Evolutionary conservation across 2,113 vertebrate species (phyloP).

Genomic region (Chionomys nivalis): DNA sequence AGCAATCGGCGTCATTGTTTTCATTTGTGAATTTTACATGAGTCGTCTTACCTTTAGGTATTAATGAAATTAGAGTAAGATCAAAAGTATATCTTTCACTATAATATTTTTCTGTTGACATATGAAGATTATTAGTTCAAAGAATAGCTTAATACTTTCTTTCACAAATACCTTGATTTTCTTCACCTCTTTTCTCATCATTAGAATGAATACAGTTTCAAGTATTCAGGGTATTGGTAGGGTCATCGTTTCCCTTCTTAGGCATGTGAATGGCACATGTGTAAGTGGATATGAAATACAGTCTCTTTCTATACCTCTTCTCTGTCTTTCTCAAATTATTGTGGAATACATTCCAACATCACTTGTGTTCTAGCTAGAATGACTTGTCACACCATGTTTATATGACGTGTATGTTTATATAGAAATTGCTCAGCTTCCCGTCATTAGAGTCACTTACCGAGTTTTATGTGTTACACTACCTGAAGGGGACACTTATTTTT

Average conservation of each 20-base stretch:
- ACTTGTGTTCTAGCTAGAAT: not conserved
- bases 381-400: not conserved
- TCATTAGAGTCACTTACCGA: not conserved
- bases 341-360: not conserved
- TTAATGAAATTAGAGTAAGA: not conserved
- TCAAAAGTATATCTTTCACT: slow-evolving; percentile 44
- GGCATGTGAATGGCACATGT: too few species aligned
- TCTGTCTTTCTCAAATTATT: not conserved
- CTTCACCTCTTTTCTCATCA: not conserved
- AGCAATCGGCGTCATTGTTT: not conserved
- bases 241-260: not conserved
- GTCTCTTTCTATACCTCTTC: rapidly evolving
- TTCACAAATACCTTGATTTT: not conserved
- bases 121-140: not conserved
- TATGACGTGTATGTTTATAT: not conserved
- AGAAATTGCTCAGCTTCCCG: not conserved
- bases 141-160: not conserved
- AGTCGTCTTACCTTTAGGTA: not conserved
- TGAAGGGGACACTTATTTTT: slow-evolving; percentile 10
- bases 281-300: not conserved
- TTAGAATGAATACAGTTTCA: not conserved
- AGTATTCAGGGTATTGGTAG: not conserved
- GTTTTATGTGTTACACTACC: not conserved
- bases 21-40: not conserved
- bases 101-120: not conserved